Evolutionary conservation across 2,113 vertebrate genomes (phyloP).

Genomic region (Ahaetulla prasina): DNA sequence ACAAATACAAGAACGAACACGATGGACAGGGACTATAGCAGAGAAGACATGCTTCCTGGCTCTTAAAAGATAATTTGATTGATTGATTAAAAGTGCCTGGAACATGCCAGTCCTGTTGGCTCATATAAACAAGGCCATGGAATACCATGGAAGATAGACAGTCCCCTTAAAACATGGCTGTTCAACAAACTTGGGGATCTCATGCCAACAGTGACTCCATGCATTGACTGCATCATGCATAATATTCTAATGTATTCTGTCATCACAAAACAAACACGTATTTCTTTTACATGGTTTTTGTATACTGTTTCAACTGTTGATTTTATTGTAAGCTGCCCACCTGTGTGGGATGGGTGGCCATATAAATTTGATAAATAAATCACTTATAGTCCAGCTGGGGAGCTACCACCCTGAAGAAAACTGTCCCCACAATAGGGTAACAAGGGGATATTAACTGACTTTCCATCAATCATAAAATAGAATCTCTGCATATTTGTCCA

Average conservation of each 20-base stretch:
- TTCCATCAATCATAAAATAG: neutral
- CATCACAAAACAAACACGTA: too few species aligned
- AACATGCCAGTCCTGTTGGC: neutral
- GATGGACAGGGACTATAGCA: neutral
- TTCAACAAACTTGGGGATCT: neutral
- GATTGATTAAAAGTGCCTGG: neutral
- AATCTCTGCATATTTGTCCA: neutral
- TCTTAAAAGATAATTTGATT: neutral
- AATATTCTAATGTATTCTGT: neutral
- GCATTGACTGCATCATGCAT: neutral
- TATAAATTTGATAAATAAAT: neutral
- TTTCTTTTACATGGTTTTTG: neutral
- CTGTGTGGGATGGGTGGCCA: neutral
- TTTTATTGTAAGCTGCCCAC: neutral
- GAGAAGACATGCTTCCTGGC: neutral
- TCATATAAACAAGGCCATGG: neutral
- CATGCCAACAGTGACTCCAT: neutral
- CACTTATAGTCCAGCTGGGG: neutral
- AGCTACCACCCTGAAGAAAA: neutral
- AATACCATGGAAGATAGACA: neutral
- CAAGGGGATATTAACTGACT: neutral
- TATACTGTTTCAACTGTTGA: neutral
- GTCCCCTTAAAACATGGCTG: neutral
- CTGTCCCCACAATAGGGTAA: too few species aligned
- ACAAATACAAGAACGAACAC: neutral